phyloP scores from a whole-genome alignment of 2,113 vertebrate genomes.

The Hippocampus comes region DNA sequence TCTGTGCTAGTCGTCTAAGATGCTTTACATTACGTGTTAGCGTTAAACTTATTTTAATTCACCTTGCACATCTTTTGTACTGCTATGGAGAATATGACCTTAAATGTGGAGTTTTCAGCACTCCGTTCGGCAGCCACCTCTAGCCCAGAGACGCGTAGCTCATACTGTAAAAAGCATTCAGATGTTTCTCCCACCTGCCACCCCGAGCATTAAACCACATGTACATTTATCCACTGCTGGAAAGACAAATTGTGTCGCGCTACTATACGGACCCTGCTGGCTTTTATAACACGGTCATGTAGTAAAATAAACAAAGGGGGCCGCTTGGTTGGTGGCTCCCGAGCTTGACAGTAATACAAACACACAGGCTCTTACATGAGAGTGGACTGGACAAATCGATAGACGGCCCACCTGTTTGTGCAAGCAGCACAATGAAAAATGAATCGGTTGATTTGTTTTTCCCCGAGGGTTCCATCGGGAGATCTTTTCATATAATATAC shows the following conservation, averaged over 20 bases:
- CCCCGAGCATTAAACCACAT: conserved; percentile 24
- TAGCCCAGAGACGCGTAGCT: conserved; percentile 17
- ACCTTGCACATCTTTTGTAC: conserved; percentile 24
- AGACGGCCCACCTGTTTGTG: conserved; percentile 71
- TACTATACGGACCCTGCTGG: conserved; percentile 24
- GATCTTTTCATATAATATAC: conserved; percentile 79
- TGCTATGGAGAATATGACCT: conserved; percentile 35
- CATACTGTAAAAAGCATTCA: conserved; percentile 31
- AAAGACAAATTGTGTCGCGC: conserved; percentile 25
- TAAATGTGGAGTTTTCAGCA: conserved; percentile 42
- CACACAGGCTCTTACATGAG: conserved; percentile 45
- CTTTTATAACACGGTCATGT: conserved; percentile 36
- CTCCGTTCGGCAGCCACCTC: conserved; percentile 12
- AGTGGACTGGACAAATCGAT: conserved; percentile 64
- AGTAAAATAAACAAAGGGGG: conserved; percentile 15
- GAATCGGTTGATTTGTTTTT: conserved; percentile 52
- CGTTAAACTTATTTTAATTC: background rate
- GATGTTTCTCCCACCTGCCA: conserved; percentile 35
- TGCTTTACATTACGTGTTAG: background rate
- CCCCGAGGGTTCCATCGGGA: conserved; percentile 58
- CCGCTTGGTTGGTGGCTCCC: conserved; percentile 46
- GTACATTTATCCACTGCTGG: conserved; percentile 17
- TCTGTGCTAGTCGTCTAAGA: background rate
- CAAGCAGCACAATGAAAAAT: conserved; percentile 73
- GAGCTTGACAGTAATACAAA: conserved; percentile 65